Base-by-base conservation (phyloP, 2,888 invertebrate species). In the Papilio elwesi region DNA sequence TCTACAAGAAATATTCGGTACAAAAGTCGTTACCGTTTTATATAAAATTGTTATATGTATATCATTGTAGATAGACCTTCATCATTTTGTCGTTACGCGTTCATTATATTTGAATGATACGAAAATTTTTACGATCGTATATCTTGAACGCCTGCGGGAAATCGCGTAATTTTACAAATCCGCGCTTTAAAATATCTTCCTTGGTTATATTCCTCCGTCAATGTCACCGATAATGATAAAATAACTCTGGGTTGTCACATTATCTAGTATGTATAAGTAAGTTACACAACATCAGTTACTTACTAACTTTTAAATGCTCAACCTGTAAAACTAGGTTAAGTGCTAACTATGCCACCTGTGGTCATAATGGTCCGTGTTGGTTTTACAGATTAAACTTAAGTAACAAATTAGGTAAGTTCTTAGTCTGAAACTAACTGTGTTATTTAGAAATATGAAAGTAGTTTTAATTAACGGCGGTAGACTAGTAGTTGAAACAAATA, bases 311-410 rank as follows among this genome's bases (percentile, higher is more conserved):
- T 85, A 85, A 88, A 90, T 85, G 82, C 78, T 80, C 82, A 80
- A 78, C 81, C 77, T 75, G 76, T 70, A 78, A 80, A 90, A 90
- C 85, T 90, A 78, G 87, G 87, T 86, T 86, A 85, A 79, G 76
- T 77, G 81, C 78, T 81, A 82, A 84, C 84, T 85, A 78, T 79
- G 81, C 83, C 90, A 91, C 90, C 90, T 90, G 89, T 86, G 87
- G 82, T 82, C 79, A 72, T 79, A 79, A 79, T 74, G 71, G 78
- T 74, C 76, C 74, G 65, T 75, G 73, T 66, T 73, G 47, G 71
- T 72, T 74, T 75, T 74, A 74, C 78, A 75, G 74, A 80, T 76
- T 76, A 76, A 71, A 74, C 57, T 65, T 55, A 59, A 51, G 52
- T 59, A 73, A 70, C 64, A 72, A 64, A 68, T 71, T 74, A 70